A percentile compares a stretch with the other conserved stretches of the same genome.
These are phyloP conservation scores for Trichonephila inaurata DNA, from an alignment of 1,140 invertebrate species.

Conservation along the genomic window DNA sequence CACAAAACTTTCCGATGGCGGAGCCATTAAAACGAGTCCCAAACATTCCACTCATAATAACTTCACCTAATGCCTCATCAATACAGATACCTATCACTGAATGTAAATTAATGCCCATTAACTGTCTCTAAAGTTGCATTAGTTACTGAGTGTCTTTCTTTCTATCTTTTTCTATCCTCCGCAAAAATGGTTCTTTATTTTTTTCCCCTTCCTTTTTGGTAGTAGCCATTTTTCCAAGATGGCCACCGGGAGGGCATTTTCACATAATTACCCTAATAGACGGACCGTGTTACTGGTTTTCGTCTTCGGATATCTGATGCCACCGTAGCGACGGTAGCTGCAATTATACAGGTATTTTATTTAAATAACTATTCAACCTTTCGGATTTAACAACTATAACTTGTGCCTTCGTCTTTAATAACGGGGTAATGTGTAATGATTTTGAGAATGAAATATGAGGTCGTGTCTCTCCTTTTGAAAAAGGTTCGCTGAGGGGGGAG, in stretches of 20 bases:
- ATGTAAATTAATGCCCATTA: slow-evolving; percentile 53
- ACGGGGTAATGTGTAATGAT: neutral
- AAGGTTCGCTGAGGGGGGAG: neutral
- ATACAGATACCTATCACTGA: slow-evolving; percentile 24
- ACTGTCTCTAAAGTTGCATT: slow-evolving; percentile 19
- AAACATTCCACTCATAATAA: slow-evolving; percentile 50
- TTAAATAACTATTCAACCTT: slow-evolving; percentile 19
- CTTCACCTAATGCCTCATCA: slow-evolving; percentile 53
- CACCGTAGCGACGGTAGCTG: neutral
- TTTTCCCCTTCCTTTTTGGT: too few relatives aligned
- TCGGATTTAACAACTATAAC: slow-evolving; percentile 15
- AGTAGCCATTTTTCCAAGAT: neutral
- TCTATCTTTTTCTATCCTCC: neutral
- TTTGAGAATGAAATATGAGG: slow-evolving; percentile 6
- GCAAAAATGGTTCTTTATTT: neutral
- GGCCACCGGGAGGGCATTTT: neutral
- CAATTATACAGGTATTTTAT: slow-evolving; percentile 21
- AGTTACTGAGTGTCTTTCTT: slow-evolving; percentile 20
- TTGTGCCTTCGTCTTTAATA: slow-evolving; percentile 1
- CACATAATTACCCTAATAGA: slow-evolving; percentile 21
- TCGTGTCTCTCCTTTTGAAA: neutral
- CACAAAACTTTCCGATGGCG: neutral
- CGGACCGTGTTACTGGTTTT: slow-evolving; percentile 10
- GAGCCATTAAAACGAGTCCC: neutral
- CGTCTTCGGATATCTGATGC: neutral